Base-by-base conservation (phyloP, 1,140 invertebrate genomes). In the Eciton burchellii region DNA sequence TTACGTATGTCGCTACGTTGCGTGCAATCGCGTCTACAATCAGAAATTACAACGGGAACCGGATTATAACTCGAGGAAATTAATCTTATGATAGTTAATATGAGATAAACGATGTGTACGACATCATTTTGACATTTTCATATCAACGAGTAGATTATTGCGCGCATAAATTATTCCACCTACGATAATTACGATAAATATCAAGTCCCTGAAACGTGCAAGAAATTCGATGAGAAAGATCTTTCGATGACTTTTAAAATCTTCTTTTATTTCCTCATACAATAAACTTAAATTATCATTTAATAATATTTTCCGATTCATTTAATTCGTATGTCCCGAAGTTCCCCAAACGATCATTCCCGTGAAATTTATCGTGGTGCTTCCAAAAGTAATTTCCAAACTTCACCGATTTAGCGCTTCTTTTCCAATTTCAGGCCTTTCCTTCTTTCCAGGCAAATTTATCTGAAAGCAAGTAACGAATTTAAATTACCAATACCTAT, bases 401-500 rank as follows among this genome's bases (percentile, higher is more conserved):
- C 24, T 68, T 77, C 21, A 35, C 11, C n/a, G 6, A 3, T 68
- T 56, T 2, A 19, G 29, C 8, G 29, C 26, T 8, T 49, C 49
- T 63, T 35, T 21, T 16, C 0, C 8, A 49, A 63, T 66, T 77
- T 54, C 14, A 52, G 26, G 29, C n/a, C 35, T 35, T 21, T 45
- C 11, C 19, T 16, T 9, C 9, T 65, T 54, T 70, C 14, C 24
- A 68, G 47, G 6, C 26, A 52, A 54, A 70, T 70, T 70, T 54
- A 47, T 9, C 16, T 24, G 47, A 49, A 70, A 70, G 16, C 14
- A 29, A 11, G 11, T 54, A 59, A 71, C 57, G 26, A 49, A 29
- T 76, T 65, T 19, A 43, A 79, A n/a, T 26, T 41, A 35, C 35
- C 71, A 35, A 70, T 54, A 76, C 68, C 45, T 41, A 84, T 84